Evolutionary conservation across 2,113 vertebrate species (phyloP).

Genomic region (Rhea americana): DNA sequence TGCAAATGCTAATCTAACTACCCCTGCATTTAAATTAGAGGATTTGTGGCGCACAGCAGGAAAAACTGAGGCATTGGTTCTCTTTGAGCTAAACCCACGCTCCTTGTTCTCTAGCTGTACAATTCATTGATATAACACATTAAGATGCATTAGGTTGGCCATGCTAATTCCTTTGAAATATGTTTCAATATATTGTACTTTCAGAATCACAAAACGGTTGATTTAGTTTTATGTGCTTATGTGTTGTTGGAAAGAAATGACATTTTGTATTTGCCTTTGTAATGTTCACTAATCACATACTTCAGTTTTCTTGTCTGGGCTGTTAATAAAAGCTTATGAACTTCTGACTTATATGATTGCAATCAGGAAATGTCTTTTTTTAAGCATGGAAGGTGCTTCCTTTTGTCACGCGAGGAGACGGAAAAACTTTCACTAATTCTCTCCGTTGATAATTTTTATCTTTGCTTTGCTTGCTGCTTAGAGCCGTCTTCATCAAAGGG

Average conservation of each 20-base stretch:
- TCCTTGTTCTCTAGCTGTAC: neutral
- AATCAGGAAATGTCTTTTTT: neutral
- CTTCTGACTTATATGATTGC: neutral
- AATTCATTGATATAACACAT: neutral
- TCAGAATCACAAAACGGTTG: neutral
- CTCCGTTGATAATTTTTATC: neutral
- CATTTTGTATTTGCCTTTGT: neutral
- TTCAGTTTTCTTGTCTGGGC: neutral
- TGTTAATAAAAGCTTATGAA: neutral
- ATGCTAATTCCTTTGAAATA: neutral
- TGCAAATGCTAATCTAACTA: conserved; percentile 5
- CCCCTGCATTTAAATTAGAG: neutral
- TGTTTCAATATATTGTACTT: neutral
- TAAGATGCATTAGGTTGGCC: neutral
- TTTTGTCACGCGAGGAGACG: neutral
- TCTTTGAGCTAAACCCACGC: neutral
- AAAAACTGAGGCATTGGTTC: neutral
- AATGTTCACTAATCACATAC: neutral
- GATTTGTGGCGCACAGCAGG: neutral
- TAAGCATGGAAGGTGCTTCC: neutral
- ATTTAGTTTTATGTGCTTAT: neutral
- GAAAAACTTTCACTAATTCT: neutral
- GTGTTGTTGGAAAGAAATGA: rapidly evolving
- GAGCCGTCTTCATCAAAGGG: rapidly evolving
- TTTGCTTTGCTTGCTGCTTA: neutral